Evolutionary conservation across 2,888 invertebrate genomes (phyloP).

Genomic region (Polyommatus iphigenia): DNA sequence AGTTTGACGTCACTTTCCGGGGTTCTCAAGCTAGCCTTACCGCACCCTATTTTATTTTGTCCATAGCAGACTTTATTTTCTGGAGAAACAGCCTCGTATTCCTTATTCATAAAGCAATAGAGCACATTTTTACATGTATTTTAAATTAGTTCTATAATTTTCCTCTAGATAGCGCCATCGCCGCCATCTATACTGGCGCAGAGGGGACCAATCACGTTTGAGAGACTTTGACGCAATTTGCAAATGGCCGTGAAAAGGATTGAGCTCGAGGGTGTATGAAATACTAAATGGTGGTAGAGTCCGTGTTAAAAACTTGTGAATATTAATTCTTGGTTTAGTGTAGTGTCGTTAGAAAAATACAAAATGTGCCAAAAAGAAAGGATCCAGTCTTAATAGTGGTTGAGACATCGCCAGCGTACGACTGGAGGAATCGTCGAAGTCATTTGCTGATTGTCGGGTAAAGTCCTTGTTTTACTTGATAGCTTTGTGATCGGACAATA

Average conservation of each 20-base stretch:
- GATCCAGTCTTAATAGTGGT: conserved; percentile 77
- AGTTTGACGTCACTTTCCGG: conserved; percentile 79
- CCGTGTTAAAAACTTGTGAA: conserved; percentile 71
- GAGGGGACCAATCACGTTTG: conserved; percentile 70
- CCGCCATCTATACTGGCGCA: conserved; percentile 64
- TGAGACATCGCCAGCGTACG: conserved; percentile 69
- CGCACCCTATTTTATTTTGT: conserved; percentile 67
- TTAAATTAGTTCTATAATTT: conserved; percentile 48
- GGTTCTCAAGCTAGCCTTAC: conserved; percentile 71
- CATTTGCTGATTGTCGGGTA: conserved; percentile 77
- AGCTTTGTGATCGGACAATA: conserved; percentile 35
- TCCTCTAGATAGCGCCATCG: conserved; percentile 56
- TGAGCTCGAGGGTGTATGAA: conserved; percentile 74
- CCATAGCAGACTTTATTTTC: conserved; percentile 51
- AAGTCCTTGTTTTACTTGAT: conserved; percentile 60
- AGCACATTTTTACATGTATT: conserved; percentile 45
- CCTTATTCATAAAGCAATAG: conserved; percentile 33
- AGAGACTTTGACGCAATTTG: conserved; percentile 80
- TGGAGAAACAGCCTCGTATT: conserved; percentile 35
- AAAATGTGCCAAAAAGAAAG: conserved; percentile 80
- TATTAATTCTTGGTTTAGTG: conserved; percentile 63
- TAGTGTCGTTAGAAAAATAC: conserved; percentile 68
- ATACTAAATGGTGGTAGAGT: conserved; percentile 72
- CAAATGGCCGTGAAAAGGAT: conserved; percentile 81
- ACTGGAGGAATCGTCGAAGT: conserved; percentile 71